Conservation (phyloP, 2,888 invertebrate genomes). For the Ormyrus nitidulus region DNA sequence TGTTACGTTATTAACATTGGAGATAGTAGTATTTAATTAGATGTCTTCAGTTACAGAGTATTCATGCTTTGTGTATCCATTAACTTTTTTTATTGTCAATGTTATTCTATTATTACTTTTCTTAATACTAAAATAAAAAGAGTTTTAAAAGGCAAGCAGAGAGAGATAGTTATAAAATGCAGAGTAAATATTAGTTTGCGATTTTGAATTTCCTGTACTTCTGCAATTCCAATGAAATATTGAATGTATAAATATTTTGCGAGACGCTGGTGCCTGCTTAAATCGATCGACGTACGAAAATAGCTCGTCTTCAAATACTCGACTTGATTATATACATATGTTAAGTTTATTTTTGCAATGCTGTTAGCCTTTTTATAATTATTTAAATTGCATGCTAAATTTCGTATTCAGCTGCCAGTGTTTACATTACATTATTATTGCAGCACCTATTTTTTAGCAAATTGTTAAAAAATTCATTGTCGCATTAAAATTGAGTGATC, state of each 20-base stretch:
- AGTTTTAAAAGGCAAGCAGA: conserved; percentile 8
- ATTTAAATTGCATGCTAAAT: background rate
- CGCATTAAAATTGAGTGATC: background rate
- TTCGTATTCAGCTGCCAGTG: background rate
- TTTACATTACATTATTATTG: conserved; percentile 14
- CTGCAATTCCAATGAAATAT: conserved; percentile 48
- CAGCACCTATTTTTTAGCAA: background rate
- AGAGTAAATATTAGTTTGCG: conserved; percentile 41
- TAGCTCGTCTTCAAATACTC: conserved; percentile 40
- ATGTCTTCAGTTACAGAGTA: background rate
- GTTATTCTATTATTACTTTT: background rate
- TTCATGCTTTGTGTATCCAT: background rate
- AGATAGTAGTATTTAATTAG: background rate
- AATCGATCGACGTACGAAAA: conserved; percentile 47
- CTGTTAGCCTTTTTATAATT: background rate
- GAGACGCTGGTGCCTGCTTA: conserved; percentile 13
- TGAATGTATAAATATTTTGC: conserved; percentile 54
- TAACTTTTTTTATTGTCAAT: conserved; percentile 16
- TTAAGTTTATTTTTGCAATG: conserved; percentile 31
- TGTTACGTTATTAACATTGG: background rate
- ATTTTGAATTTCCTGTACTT: conserved; percentile 40
- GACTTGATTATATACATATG: conserved; percentile 32
- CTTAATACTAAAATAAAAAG: conserved; percentile 4
- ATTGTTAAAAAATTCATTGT: conserved; percentile 1
- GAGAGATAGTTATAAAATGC: conserved; percentile 37